These are phyloP conservation scores for Anguilla marmorata DNA, from an alignment of 2,797 vertebrate genomes.

Conservation along the genomic window DNA sequence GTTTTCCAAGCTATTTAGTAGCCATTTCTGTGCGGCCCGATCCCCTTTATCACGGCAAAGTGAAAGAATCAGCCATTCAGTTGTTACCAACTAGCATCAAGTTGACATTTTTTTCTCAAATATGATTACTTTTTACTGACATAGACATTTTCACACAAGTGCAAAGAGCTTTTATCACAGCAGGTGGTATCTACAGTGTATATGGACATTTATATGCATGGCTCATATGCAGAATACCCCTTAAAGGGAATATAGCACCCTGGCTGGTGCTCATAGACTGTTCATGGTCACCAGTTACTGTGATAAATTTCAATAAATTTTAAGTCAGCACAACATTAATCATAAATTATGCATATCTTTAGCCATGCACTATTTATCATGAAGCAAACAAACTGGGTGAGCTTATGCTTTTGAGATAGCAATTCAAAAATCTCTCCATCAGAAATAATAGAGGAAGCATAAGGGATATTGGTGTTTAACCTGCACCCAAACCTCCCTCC, in stretches of 20 bases:
- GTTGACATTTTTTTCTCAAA: not conserved
- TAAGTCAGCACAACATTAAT: conserved; percentile 55
- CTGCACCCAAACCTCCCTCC: not conserved
- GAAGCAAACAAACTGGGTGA: conserved; percentile 49
- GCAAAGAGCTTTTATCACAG: not conserved
- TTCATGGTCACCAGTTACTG: conserved; percentile 48
- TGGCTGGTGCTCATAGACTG: conserved; percentile 17
- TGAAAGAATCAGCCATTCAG: not conserved
- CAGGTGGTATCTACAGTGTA: not conserved
- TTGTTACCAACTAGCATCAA: not conserved
- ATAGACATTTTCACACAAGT: not conserved
- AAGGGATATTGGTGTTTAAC: not conserved
- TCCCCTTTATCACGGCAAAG: not conserved
- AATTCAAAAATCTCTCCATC: conserved; percentile 33
- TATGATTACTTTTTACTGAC: conserved; percentile 9
- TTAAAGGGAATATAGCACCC: conserved; percentile 9
- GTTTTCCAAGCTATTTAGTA: not conserved
- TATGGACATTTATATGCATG: not conserved
- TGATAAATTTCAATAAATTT: conserved; percentile 56
- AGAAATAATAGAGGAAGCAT: conserved; percentile 37
- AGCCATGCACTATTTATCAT: conserved; percentile 53
- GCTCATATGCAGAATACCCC: not conserved
- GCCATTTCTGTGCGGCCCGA: not conserved
- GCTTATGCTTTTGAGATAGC: conserved; percentile 19
- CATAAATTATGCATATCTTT: conserved; percentile 61